Conservation (phyloP, 2,113 vertebrate genomes). For the Camelus bactrianus region DNA sequence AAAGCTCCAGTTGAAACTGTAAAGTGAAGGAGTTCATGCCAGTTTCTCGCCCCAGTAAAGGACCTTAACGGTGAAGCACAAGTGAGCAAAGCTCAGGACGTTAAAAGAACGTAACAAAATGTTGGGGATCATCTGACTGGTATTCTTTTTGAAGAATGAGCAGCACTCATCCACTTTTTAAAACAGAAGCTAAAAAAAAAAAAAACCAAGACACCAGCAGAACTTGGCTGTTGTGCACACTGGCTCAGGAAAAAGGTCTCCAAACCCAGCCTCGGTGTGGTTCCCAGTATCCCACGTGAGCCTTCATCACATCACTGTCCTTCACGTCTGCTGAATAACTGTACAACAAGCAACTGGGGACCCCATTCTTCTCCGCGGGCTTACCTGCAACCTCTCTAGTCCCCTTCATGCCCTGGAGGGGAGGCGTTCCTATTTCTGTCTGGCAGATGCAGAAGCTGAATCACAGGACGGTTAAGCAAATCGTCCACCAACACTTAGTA, state of each 20-base stretch:
- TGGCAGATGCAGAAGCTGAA: neutral
- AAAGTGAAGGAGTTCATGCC: conserved; percentile 32
- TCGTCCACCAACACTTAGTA: neutral
- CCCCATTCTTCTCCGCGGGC: neutral
- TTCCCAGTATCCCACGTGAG: neutral
- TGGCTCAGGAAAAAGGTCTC: neutral
- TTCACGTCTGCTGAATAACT: neutral
- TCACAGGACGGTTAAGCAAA: neutral
- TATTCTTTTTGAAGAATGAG: neutral
- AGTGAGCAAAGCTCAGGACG: neutral
- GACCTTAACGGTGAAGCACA: neutral
- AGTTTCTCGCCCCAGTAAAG: neutral
- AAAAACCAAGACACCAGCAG: neutral
- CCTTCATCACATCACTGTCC: accelerated
- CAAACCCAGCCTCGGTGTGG: accelerated
- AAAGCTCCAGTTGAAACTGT: conserved; percentile 58
- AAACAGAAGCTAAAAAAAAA: neutral
- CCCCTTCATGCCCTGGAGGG: accelerated
- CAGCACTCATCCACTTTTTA: neutral
- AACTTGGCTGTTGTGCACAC: neutral
- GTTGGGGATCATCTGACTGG: neutral
- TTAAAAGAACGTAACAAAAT: neutral
- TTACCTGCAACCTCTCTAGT: neutral
- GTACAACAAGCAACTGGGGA: too few relatives aligned
- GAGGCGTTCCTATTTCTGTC: neutral